Conservation (phyloP, 1,140 invertebrate species). For the Goniozus legneri region DNA sequence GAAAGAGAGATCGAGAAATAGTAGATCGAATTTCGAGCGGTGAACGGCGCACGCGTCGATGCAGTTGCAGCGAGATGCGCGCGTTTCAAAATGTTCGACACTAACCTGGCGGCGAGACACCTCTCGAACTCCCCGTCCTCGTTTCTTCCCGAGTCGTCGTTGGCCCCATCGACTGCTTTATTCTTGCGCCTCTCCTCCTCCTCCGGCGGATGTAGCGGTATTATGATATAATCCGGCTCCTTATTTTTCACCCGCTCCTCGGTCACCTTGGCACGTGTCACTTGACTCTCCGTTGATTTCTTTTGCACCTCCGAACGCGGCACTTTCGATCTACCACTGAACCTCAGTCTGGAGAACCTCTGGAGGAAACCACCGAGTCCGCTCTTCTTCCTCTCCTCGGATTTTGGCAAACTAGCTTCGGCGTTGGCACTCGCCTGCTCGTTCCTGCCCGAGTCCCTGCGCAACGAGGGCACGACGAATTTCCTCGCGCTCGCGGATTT, state of each 20-base stretch:
- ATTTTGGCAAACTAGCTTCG: conserved; percentile 2
- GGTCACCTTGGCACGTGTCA: conserved; percentile 12
- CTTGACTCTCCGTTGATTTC: conserved; percentile 23
- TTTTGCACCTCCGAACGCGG: conserved; percentile 42
- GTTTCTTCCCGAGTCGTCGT: too few species aligned
- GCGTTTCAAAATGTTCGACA: too few species aligned
- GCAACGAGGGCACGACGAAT: neutral
- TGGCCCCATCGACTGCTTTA: conserved; percentile 13
- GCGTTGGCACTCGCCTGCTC: neutral
- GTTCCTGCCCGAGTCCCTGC: neutral
- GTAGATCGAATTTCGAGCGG: too few species aligned
- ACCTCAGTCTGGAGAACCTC: conserved; percentile 52
- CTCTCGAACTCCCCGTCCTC: too few species aligned
- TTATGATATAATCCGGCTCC: conserved; percentile 51
- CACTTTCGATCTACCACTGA: conserved; percentile 52
- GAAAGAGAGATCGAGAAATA: too few species aligned
- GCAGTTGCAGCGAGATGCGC: too few species aligned
- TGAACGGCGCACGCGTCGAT: too few species aligned
- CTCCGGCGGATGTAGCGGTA: conserved; percentile 49
- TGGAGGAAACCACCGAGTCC: conserved; percentile 56
- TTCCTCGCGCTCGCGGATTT: conserved; percentile 1
- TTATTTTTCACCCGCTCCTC: conserved; percentile 33
- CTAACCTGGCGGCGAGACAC: too few species aligned
- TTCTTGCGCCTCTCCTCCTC: conserved; percentile 27
- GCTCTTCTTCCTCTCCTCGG: conserved; percentile 42